Conservation (phyloP, 2,888 invertebrate genomes). For the Cheiracanthium punctorium region DNA sequence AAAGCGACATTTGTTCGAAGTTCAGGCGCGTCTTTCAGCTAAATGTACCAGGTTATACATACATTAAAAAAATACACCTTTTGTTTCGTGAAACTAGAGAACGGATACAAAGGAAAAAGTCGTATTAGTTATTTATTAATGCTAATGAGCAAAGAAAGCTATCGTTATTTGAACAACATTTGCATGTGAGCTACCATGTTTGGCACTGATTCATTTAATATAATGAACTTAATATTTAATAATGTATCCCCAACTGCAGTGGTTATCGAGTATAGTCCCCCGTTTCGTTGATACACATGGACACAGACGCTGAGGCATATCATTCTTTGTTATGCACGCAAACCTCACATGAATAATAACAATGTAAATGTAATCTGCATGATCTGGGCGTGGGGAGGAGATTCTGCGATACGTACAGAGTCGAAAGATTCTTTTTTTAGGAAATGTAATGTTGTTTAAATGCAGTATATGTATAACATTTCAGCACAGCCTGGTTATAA, state of each 20-base stretch:
- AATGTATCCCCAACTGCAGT: neutral
- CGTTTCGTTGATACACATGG: neutral
- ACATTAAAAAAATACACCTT: too few species aligned
- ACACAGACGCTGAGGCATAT: neutral
- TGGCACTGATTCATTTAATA: constrained; percentile 5
- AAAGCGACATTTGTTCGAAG: too few species aligned
- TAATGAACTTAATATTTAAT: constrained; percentile 1
- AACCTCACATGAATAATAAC: neutral
- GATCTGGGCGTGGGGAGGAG: neutral
- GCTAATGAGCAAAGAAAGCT: neutral
- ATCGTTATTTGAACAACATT: neutral
- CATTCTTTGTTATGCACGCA: neutral
- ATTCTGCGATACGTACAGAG: neutral
- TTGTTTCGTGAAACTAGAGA: too few species aligned
- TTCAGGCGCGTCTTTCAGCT: too few species aligned
- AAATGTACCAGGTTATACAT: too few species aligned
- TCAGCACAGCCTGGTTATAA: too few species aligned
- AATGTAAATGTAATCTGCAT: neutral
- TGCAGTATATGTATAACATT: too few species aligned
- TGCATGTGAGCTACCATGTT: neutral
- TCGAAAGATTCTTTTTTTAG: neutral
- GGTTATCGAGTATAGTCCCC: neutral
- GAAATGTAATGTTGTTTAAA: too few species aligned
- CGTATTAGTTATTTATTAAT: neutral
- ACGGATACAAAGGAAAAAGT: neutral